phyloP scores from a whole-genome alignment of 2,888 invertebrate genomes.

The Microctonus aethiopoides region DNA sequence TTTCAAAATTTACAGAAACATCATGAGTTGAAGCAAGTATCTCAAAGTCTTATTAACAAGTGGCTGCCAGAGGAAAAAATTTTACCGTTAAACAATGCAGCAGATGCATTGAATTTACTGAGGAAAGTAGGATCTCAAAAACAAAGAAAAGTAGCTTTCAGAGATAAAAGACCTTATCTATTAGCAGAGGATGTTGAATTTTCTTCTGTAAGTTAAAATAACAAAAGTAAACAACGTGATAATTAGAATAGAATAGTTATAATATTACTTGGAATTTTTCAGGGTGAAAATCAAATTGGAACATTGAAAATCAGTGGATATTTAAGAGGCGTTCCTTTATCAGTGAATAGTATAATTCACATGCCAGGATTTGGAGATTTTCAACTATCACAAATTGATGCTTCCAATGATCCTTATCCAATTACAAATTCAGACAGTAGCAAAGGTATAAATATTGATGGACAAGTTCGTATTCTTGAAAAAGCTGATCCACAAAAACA shows the following conservation, averaged over 20 bases:
- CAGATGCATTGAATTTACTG: conserved; percentile 81
- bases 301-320: conserved; percentile 87
- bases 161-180: conserved; percentile 85
- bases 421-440: conserved; percentile 52
- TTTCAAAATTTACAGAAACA: conserved; percentile 68
- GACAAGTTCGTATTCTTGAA: conserved; percentile 70
- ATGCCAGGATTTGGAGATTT: conserved; percentile 94
- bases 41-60: conserved; percentile 75
- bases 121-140: conserved; percentile 86
- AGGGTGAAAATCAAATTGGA: conserved; percentile 69
- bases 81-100: conserved; percentile 78
- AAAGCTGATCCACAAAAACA: conserved; percentile 76
- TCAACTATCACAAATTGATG: conserved; percentile 86
- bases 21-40: conserved; percentile 70
- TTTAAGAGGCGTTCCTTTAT: conserved; percentile 83
- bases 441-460: conserved; percentile 66
- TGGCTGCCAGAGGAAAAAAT: conserved; percentile 87
- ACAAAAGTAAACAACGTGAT: not conserved
- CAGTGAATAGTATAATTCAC: conserved; percentile 90
- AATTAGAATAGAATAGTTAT: not conserved
- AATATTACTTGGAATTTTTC: not conserved
- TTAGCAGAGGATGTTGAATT: conserved; percentile 84
- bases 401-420: conserved; percentile 77
- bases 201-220: conserved; percentile 63
- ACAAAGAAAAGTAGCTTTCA: conserved; percentile 77